These are phyloP conservation scores for Eulimnadia texana DNA, from an alignment of 1,140 invertebrate species.

Conservation along the genomic window DNA sequence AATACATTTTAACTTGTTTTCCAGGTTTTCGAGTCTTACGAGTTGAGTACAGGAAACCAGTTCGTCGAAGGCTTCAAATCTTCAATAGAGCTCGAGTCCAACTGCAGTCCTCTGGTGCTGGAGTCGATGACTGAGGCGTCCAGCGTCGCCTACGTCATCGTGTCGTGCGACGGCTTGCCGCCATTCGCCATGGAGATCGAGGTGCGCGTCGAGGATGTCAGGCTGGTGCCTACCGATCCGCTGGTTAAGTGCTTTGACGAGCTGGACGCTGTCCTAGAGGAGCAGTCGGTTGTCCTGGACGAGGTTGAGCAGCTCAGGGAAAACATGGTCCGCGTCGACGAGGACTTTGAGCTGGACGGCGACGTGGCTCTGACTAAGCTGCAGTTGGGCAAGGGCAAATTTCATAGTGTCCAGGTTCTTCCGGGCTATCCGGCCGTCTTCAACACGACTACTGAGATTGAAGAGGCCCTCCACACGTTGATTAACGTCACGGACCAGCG, in stretches of 20 bases:
- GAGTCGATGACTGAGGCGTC: not conserved
- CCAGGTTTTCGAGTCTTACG: no score
- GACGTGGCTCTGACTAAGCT: not conserved
- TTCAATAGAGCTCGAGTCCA: not conserved
- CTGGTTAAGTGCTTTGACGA: not conserved
- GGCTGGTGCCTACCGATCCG: not conserved
- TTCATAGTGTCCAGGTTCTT: not conserved
- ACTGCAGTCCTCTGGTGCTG: not conserved
- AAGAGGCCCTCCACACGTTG: not conserved
- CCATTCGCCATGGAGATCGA: not conserved
- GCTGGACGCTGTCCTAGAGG: not conserved
- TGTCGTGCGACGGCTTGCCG: not conserved
- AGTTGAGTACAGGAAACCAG: no score
- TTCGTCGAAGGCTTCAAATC: not conserved
- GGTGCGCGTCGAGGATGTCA: not conserved
- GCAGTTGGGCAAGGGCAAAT: no score
- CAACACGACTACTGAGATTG: not conserved
- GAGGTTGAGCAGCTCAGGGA: not conserved
- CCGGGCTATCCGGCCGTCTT: no score
- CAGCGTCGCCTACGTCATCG: not conserved
- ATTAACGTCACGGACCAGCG: not conserved
- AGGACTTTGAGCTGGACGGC: not conserved
- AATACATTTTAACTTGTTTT: no score
- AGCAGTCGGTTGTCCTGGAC: not conserved
- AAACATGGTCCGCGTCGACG: conserved; percentile 2